phyloP scores from a whole-genome alignment of 2,113 vertebrate genomes.

The Aramus guarauna region DNA sequence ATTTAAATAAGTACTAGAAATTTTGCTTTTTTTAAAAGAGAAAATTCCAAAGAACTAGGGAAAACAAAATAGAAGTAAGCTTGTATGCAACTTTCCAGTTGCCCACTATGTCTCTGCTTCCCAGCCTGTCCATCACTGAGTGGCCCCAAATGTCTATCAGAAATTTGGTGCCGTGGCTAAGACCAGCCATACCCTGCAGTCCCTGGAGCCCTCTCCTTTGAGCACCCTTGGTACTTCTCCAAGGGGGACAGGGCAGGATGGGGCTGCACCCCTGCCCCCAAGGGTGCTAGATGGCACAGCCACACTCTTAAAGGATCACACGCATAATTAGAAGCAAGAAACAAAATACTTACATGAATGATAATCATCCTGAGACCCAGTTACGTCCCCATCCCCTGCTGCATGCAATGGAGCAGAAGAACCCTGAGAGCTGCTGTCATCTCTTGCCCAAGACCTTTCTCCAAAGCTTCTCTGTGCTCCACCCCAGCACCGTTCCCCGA shows the following conservation, averaged over 20 bases:
- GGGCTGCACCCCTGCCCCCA: not conserved
- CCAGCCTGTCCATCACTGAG: not conserved
- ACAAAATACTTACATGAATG: not conserved
- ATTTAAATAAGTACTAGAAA: not conserved
- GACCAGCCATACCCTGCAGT: not conserved
- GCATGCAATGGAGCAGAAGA: not conserved
- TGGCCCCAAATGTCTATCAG: not conserved
- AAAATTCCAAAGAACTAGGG: not conserved
- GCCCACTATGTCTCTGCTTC: rapidly evolving
- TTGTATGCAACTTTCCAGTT: not conserved
- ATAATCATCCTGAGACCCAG: not conserved
- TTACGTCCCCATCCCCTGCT: not conserved
- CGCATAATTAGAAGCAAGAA: not conserved
- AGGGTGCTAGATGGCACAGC: not conserved
- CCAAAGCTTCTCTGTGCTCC: not conserved
- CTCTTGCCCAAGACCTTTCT: not conserved
- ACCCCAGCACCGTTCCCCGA: not conserved
- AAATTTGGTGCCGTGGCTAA: not conserved
- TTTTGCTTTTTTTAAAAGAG: not conserved
- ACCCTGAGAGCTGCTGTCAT: not conserved
- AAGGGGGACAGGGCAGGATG: not conserved
- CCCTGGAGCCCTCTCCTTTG: not conserved
- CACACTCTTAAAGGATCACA: not conserved
- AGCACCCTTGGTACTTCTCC: not conserved
- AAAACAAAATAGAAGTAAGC: not conserved